These are phyloP conservation scores for Archivesica marissinica DNA, from an alignment of 1,140 invertebrate genomes.

Conservation along the genomic window DNA sequence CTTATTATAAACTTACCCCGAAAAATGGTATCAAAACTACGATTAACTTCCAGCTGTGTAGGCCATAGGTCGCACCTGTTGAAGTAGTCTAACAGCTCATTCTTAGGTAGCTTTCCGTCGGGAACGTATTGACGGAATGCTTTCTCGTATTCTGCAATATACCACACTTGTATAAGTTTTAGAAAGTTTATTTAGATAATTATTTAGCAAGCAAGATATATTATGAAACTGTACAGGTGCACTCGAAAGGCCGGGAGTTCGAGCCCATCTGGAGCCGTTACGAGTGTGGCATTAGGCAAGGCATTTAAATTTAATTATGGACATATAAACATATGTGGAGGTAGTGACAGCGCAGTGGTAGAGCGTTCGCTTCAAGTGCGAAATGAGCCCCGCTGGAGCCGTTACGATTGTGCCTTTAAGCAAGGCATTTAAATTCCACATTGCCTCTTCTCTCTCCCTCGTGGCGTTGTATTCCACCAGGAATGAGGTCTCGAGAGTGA, in stretches of 20 bases:
- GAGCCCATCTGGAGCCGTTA: background rate
- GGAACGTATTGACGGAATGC: slow-evolving; percentile 65
- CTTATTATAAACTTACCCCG: slow-evolving; percentile 63
- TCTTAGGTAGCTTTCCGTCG: slow-evolving; percentile 64
- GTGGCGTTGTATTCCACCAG: too few relatives aligned
- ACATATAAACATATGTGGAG: background rate
- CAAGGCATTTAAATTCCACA: too few relatives aligned
- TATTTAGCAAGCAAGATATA: background rate
- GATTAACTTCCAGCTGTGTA: slow-evolving; percentile 69
- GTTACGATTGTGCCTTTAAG: too few relatives aligned
- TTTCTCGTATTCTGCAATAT: slow-evolving; percentile 71
- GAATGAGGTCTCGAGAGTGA: too few relatives aligned
- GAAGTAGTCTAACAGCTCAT: slow-evolving; percentile 69
- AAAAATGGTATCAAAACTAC: slow-evolving; percentile 73
- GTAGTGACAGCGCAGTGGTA: too few relatives aligned
- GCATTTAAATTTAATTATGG: background rate
- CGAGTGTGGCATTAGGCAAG: background rate
- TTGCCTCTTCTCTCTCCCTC: too few relatives aligned
- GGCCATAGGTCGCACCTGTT: slow-evolving; percentile 71
- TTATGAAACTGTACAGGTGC: background rate
- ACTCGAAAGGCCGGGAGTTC: background rate
- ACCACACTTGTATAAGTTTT: background rate
- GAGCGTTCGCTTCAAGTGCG: too few relatives aligned
- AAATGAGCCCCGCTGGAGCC: too few relatives aligned
- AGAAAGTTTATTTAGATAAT: background rate